A percentile compares a stretch with the other conserved stretches of the same genome.
phyloP scores from a whole-genome alignment of 2,113 vertebrate genomes.

The Albula goreensis region DNA sequence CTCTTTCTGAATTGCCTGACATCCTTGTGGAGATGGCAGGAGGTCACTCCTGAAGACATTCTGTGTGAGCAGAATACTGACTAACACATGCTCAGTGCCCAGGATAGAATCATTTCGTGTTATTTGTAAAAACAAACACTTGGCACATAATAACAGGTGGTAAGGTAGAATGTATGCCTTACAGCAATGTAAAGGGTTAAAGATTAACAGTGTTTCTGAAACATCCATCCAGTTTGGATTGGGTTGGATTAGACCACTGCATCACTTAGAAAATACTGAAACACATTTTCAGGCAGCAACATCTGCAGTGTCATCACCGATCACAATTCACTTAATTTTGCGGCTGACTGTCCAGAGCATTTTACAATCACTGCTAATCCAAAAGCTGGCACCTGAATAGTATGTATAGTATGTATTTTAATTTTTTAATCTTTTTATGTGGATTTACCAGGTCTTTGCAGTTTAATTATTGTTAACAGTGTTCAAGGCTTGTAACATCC shows the following conservation, averaged over 20 bases:
- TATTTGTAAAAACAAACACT: constrained; percentile 8
- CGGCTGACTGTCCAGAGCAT: neutral
- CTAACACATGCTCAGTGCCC: neutral
- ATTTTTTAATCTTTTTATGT: neutral
- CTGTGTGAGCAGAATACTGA: neutral
- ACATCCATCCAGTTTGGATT: neutral
- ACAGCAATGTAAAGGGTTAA: neutral
- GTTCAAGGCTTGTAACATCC: constrained; percentile 5
- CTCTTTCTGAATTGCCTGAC: constrained; percentile 22
- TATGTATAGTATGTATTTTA: neutral
- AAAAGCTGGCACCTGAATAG: neutral
- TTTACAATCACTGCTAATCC: constrained; percentile 8
- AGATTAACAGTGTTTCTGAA: neutral
- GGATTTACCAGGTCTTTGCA: constrained; percentile 10
- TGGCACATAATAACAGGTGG: neutral
- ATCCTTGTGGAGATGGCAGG: neutral
- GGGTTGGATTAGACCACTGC: neutral
- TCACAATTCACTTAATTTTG: neutral
- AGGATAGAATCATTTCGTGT: neutral
- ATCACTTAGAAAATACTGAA: neutral
- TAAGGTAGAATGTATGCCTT: neutral
- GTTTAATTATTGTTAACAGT: constrained; percentile 19
- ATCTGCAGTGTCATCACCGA: neutral
- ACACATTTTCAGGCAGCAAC: neutral
- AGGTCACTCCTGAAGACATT: neutral